Evolutionary conservation across 2,888 invertebrate genomes (phyloP).

Genomic region (Chaetoderma sp.): DNA sequence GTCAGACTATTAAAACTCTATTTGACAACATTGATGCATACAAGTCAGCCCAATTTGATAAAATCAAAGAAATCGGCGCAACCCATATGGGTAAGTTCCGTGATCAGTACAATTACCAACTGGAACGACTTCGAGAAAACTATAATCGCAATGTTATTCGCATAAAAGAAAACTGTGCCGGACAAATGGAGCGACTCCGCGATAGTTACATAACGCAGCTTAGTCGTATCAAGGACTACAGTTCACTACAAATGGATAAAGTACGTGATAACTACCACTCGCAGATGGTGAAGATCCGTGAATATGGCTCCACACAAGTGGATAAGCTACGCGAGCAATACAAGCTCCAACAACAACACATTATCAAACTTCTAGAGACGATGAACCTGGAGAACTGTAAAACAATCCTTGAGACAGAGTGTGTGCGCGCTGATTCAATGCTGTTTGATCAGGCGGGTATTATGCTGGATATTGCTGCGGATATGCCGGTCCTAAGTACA

Average conservation of each 20-base stretch:
- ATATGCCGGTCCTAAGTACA: constrained; percentile 25
- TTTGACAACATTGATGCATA: constrained; percentile 71
- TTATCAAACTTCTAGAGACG: constrained; percentile 93
- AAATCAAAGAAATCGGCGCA: constrained; percentile 62
- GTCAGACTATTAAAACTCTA: constrained; percentile 52
- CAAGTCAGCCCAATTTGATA: constrained; percentile 55
- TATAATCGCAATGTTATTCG: constrained; percentile 88
- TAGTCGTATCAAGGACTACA: constrained; percentile 90
- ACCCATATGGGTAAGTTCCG: constrained; percentile 57
- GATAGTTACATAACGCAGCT: constrained; percentile 91
- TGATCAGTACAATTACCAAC: constrained; percentile 58
- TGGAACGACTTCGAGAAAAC: constrained; percentile 87
- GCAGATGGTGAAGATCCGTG: constrained; percentile 92
- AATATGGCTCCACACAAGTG: constrained; percentile 94
- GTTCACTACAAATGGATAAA: constrained; percentile 91
- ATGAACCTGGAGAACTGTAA: constrained; percentile 93
- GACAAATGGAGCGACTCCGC: constrained; percentile 94
- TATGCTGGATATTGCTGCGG: constrained; percentile 22
- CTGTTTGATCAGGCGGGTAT: constrained; percentile 36
- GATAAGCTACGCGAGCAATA: constrained; percentile 90
- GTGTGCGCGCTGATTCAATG: constrained; percentile 85
- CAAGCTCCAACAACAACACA: constrained; percentile 94
- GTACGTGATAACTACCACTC: constrained; percentile 95
- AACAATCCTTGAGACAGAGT: constrained; percentile 63
- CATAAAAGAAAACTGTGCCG: constrained; percentile 92